Evolutionary conservation across 2,888 invertebrate genomes (phyloP).

Genomic region (Ametastegia equiseti): DNA sequence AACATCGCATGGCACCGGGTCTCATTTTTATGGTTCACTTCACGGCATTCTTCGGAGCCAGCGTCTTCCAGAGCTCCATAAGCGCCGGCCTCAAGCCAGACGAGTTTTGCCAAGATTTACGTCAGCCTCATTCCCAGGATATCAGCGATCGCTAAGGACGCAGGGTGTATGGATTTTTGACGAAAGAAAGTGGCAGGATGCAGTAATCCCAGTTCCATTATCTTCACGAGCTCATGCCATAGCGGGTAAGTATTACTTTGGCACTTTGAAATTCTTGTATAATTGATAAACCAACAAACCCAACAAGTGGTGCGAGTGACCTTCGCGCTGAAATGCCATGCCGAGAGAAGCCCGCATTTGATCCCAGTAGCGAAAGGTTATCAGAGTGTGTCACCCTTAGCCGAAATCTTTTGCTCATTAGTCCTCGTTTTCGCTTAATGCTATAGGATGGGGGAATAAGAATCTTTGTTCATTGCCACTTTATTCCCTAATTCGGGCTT

Average conservation of each 20-base stretch:
- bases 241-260: no score
- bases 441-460: no score
- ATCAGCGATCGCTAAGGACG: not conserved
- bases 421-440: not conserved
- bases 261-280: no score
- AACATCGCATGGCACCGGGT: conserved; percentile 6
- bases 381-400: not conserved
- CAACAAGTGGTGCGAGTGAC: not conserved
- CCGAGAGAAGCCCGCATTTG: not conserved
- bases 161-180: not conserved
- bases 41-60: not conserved
- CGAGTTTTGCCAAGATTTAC: not conserved
- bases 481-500: not conserved
- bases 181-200: not conserved
- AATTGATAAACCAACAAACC: not conserved
- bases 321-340: not conserved
- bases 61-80: not conserved
- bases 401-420: no score
- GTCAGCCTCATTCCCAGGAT: not conserved
- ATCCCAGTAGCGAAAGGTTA: not conserved
- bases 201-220: not conserved
- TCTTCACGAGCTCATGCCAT: not conserved
- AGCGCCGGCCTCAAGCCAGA: not conserved
- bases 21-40: not conserved
- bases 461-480: not conserved